A percentile compares a stretch with the other conserved stretches of the same genome.
Evolutionary conservation across 2,888 invertebrate species (phyloP).

Genomic region (Ochropacha duplaris): DNA sequence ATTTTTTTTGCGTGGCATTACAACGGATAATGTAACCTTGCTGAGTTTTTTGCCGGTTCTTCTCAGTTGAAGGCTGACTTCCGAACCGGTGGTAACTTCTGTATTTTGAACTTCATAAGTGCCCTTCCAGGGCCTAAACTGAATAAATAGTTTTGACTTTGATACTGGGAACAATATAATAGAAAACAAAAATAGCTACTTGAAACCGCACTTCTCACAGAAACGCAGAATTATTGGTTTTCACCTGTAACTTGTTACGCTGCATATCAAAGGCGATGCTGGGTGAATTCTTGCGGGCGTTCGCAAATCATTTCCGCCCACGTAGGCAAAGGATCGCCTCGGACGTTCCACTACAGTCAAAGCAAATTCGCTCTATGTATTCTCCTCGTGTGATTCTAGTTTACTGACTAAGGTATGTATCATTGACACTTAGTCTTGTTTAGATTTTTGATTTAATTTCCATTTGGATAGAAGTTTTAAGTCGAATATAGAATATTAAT

Average conservation of each 20-base stretch:
- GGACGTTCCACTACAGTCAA: constrained; percentile 13
- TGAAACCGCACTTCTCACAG: neutral
- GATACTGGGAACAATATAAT: no score
- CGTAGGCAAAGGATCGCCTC: constrained; percentile 15
- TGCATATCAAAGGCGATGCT: constrained; percentile 3
- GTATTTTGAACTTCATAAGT: no score
- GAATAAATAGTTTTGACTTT: no score
- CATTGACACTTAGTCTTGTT: neutral
- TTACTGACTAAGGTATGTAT: neutral
- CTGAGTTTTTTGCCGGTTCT: no score
- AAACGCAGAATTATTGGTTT: neutral
- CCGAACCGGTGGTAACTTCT: no score
- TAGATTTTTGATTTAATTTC: neutral
- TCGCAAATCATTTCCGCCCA: constrained; percentile 26
- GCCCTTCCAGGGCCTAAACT: no score
- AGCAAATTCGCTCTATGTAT: constrained; percentile 10
- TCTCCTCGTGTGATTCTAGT: neutral
- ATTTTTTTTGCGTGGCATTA: no score
- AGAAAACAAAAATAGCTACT: no score
- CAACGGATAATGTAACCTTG: no score
- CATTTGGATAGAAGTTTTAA: no score
- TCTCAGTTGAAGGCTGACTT: no score
- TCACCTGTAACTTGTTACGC: neutral
- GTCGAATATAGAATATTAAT: no score
- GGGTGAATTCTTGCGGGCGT: constrained; percentile 15